Base-by-base conservation (phyloP, 2,113 vertebrate genomes). In the Murina feae region DNA sequence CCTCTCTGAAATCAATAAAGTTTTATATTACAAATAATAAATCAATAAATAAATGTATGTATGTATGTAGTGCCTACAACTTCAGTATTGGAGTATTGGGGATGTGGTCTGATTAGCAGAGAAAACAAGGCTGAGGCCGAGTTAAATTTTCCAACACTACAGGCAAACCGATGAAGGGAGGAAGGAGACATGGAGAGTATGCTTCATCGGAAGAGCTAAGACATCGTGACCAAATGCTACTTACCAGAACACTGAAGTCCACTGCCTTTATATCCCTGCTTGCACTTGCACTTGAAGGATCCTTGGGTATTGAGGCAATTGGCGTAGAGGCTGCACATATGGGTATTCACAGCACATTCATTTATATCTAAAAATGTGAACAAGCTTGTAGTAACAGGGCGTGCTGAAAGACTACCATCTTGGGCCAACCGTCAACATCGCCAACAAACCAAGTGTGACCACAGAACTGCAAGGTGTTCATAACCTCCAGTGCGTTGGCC, bases 221-320 rank as follows among this genome's bases (percentile, higher is more conserved):
- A 47, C 0, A 3, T 30, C 7, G 2, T 9, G 66, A 47, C 30
- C 94, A 83, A 6, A n/a, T 6, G 44, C 51, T 94, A 97, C 99
- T 99, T 97, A 99, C 99, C 98, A 51, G 99, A 97, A 91, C 99
- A 99, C 72, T 99, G 97, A 63, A 98, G 98, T 51, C 99, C 99
- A 78, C 89, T 99, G 96, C 99, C 99, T 97, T 93, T 98, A 98
- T 99, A 99, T 65, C 99, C 99, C 94, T 98, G 98, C 94, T 99
- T 99, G 96, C 99, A 99, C 96, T 97, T 99, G 98, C 99, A 99
- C 97, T 98, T 99, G 98, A 99, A 99, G 84, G 99, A 99, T 71
- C 99, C 99, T 37, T 97, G 97, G 0, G 98, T 99, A 98, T 99
- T 99, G 97, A 99, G 97, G 95, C 99, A 99, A 60, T 98, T 98